These are phyloP conservation scores for Acanthurus leucopareius DNA, from an alignment of 2,797 vertebrate species.

Conservation along the genomic window DNA sequence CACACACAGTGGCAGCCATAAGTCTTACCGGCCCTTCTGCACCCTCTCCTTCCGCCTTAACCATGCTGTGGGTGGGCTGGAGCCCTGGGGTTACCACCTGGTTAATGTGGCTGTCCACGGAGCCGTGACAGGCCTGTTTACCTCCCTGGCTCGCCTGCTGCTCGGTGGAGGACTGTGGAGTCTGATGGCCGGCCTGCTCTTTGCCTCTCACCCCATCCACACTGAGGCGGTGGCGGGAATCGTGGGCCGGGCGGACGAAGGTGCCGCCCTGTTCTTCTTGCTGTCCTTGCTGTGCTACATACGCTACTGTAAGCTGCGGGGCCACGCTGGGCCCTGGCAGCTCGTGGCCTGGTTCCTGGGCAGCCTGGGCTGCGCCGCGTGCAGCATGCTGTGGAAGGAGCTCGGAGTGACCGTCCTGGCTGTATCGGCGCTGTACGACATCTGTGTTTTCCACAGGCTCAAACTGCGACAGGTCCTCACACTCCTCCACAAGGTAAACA, in stretches of 20 bases:
- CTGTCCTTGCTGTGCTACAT: slow-evolving; percentile 94
- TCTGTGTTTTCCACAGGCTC: slow-evolving; percentile 94
- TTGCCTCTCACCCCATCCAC: slow-evolving; percentile 96
- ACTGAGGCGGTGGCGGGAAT: slow-evolving; percentile 97
- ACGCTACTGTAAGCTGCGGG: slow-evolving; percentile 90
- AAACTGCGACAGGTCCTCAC: slow-evolving; percentile 90
- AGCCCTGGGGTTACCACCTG: slow-evolving; percentile 97
- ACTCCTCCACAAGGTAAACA: slow-evolving; percentile 92
- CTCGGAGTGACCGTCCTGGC: slow-evolving; percentile 97
- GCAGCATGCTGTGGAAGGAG: slow-evolving; percentile 99
- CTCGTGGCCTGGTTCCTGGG: slow-evolving; percentile 89
- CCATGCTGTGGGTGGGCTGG: slow-evolving; percentile 92
- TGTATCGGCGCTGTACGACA: slow-evolving; percentile 92
- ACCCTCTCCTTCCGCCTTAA: slow-evolving; percentile 98
- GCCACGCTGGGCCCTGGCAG: slow-evolving; percentile 63
- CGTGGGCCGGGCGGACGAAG: slow-evolving; percentile 95
- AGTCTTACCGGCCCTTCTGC: slow-evolving; percentile 97
- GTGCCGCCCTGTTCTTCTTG: slow-evolving; percentile 95
- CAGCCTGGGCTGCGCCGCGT: slow-evolving; percentile 90
- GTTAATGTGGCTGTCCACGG: slow-evolving; percentile 94
- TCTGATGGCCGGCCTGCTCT: slow-evolving; percentile 93
- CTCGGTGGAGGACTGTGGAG: slow-evolving; percentile 94
- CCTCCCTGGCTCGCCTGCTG: slow-evolving; percentile 91
- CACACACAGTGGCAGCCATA: slow-evolving; percentile 98
- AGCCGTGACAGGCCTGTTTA: slow-evolving; percentile 92